phyloP scores from a whole-genome alignment of 2,888 invertebrate species.

The Digitonthophagus gazella region DNA sequence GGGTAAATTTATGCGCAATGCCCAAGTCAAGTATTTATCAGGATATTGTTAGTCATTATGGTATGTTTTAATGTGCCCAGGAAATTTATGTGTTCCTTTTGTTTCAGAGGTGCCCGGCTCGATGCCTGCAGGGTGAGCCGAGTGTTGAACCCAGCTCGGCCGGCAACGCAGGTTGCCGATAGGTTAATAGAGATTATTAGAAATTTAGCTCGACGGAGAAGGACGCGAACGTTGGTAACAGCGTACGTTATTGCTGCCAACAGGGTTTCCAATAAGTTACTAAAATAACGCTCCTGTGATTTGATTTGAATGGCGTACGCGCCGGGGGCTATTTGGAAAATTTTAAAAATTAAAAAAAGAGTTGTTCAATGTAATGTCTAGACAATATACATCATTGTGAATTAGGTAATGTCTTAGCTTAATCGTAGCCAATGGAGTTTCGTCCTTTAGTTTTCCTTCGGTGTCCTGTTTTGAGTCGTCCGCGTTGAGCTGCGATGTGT shows the following conservation, averaged over 20 bases:
- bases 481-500: background rate
- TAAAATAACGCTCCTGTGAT: slow-evolving; percentile 14
- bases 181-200: slow-evolving; percentile 16
- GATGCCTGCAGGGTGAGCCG: slow-evolving; percentile 62
- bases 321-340: background rate
- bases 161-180: slow-evolving; percentile 38
- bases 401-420: slow-evolving; percentile 15
- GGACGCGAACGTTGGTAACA: background rate
- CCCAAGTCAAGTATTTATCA: too few relatives aligned
- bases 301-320: background rate
- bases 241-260: background rate
- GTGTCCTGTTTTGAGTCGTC: background rate
- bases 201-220: background rate
- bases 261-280: slow-evolving; percentile 9
- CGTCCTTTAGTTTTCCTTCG: background rate
- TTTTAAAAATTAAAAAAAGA: slow-evolving; percentile 3
- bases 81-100: slow-evolving; percentile 20
- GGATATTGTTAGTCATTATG: background rate
- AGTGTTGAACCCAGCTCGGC: slow-evolving; percentile 51
- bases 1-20: too few relatives aligned
- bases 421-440: slow-evolving; percentile 5
- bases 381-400: slow-evolving; percentile 15
- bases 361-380: slow-evolving; percentile 16
- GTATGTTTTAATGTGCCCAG: background rate
- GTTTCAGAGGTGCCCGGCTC: slow-evolving; percentile 56